Conservation (phyloP, 2,888 invertebrate species). For the Caenorhabditis drosophilae region DNA sequence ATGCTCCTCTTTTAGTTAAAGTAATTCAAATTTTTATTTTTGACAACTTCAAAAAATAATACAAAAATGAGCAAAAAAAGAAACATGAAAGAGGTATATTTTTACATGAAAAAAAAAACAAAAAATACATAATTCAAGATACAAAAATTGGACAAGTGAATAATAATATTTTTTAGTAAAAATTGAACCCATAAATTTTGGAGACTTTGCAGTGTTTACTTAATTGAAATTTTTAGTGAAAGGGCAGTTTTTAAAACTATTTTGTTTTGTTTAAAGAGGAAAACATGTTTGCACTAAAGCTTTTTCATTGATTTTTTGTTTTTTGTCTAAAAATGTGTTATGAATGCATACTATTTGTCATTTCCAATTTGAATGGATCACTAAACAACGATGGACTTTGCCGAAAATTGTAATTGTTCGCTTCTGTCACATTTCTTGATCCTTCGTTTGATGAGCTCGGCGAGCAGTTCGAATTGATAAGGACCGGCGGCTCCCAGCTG, state of each 20-base stretch:
- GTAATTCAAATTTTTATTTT: background rate
- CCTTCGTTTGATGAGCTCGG: background rate
- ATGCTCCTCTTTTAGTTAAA: too few relatives aligned
- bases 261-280: too few relatives aligned
- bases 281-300: too few relatives aligned
- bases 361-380: conserved; percentile 63
- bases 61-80: conserved; percentile 3
- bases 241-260: too few relatives aligned
- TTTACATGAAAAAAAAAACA: conserved; percentile 3
- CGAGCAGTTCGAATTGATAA: conserved; percentile 16
- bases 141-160: too few relatives aligned
- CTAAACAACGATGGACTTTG: conserved; percentile 63
- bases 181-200: too few relatives aligned
- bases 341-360: conserved; percentile 45
- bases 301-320: too few relatives aligned
- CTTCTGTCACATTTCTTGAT: background rate
- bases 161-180: too few relatives aligned
- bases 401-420: conserved; percentile 38
- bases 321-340: too few relatives aligned
- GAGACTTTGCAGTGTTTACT: too few relatives aligned
- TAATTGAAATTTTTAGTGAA: too few relatives aligned
- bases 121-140: background rate
- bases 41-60: background rate
- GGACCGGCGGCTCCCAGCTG: conserved; percentile 28
- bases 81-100: too few relatives aligned